These are phyloP conservation scores for Zosterops borbonicus DNA, from an alignment of 2,113 vertebrate species.

Conservation along the genomic window DNA sequence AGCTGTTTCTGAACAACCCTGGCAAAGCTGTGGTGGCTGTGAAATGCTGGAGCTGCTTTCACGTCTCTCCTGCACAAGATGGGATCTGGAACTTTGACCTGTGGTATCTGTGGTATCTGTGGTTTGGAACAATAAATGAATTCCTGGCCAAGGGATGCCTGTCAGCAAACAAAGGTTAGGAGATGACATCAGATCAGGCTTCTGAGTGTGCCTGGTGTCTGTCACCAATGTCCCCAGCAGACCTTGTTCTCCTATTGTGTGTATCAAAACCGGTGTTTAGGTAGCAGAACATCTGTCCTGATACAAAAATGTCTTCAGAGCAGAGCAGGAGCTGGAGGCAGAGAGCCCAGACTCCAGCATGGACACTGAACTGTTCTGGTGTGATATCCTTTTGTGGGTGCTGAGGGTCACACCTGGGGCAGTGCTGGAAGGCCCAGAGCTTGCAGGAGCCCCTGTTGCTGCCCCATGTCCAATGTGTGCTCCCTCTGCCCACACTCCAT, in stretches of 20 bases:
- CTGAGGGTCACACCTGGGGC: background rate
- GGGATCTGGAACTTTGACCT: background rate
- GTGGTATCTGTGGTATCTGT: background rate
- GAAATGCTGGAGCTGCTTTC: background rate
- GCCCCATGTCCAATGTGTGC: background rate
- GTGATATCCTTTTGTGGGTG: background rate
- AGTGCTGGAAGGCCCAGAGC: background rate
- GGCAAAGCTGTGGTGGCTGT: background rate
- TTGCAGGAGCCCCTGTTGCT: background rate
- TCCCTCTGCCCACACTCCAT: background rate
- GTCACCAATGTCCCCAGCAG: background rate
- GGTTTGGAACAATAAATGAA: background rate
- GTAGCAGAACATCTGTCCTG: background rate
- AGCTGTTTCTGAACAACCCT: background rate
- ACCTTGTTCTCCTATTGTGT: background rate
- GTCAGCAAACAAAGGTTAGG: background rate
- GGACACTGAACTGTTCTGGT: background rate
- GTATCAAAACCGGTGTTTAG: background rate
- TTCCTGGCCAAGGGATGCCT: background rate
- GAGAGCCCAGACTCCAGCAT: background rate
- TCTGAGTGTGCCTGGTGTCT: background rate
- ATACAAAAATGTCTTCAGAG: background rate
- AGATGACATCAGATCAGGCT: background rate
- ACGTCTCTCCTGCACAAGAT: accelerated
- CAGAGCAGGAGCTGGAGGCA: background rate